These are phyloP conservation scores for Hesperia comma DNA, from an alignment of 2,888 invertebrate genomes.

Conservation along the genomic window DNA sequence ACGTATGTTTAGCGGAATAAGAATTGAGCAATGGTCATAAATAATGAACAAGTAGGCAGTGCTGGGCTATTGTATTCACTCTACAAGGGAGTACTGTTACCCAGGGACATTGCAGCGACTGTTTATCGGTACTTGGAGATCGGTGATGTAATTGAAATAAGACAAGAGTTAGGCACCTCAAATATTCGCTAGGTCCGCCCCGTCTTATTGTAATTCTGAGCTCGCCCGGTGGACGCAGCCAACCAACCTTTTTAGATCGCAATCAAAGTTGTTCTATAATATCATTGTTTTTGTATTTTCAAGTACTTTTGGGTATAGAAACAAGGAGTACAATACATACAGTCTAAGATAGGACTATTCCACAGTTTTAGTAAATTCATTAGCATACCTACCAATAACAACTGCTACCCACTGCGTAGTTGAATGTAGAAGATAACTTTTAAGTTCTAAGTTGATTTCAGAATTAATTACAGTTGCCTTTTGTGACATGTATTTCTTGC, in stretches of 20 bases:
- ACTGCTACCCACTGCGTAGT: no score
- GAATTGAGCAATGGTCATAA: constrained; percentile 47
- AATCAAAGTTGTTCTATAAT: constrained; percentile 7
- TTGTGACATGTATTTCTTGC: no score
- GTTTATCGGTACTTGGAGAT: constrained; percentile 24
- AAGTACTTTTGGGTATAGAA: not conserved
- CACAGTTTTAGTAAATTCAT: no score
- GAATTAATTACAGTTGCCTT: no score
- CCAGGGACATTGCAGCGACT: constrained; percentile 18
- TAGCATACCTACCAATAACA: no score
- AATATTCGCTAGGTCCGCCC: constrained; percentile 18
- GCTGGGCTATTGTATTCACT: constrained; percentile 58
- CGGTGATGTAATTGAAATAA: constrained; percentile 18
- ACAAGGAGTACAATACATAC: no score
- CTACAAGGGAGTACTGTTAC: not conserved
- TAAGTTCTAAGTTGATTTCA: no score
- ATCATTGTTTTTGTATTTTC: not conserved
- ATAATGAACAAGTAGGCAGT: constrained; percentile 49
- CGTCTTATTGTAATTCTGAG: constrained; percentile 18
- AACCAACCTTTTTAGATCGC: constrained; percentile 13
- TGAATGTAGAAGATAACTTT: no score
- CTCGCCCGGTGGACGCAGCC: not conserved
- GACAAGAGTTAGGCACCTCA: constrained; percentile 4
- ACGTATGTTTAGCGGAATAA: constrained; percentile 36
- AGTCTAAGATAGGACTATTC: no score